A percentile compares a stretch with the other conserved stretches of the same genome.
Evolutionary conservation across 2,888 invertebrate genomes (phyloP).

Genomic region (Leptinotarsa tumamoca): DNA sequence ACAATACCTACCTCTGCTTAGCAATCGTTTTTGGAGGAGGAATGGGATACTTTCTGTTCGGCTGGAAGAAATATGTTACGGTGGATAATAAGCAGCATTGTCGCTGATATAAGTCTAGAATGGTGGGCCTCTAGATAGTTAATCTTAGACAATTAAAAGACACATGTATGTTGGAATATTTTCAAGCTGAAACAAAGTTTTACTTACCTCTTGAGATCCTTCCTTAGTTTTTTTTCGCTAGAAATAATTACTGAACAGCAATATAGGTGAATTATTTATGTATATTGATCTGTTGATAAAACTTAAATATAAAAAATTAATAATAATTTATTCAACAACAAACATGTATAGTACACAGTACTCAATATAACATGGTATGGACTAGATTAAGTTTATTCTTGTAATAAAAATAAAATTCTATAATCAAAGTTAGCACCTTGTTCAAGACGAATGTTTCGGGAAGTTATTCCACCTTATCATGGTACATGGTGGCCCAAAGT

Average conservation of each 20-base stretch:
- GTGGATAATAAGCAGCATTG: slow-evolving; percentile 97
- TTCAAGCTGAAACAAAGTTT: background rate
- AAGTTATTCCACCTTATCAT: slow-evolving; percentile 36
- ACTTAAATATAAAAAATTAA: slow-evolving; percentile 40
- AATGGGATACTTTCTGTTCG: slow-evolving; percentile 93
- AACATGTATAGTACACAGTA: slow-evolving; percentile 50
- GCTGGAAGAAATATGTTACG: slow-evolving; percentile 94
- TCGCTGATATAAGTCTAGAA: slow-evolving; percentile 71
- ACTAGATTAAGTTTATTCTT: slow-evolving; percentile 52
- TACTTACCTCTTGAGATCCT: background rate
- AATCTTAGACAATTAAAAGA: slow-evolving; percentile 42
- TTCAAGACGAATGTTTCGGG: slow-evolving; percentile 27
- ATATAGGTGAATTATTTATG: background rate
- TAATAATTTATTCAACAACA: slow-evolving; percentile 50
- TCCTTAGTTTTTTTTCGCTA: too few species aligned
- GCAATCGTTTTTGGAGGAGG: slow-evolving; percentile 91
- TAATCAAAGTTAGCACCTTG: slow-evolving; percentile 30
- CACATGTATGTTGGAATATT: slow-evolving; percentile 24
- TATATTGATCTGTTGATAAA: slow-evolving; percentile 30
- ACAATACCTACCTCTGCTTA: slow-evolving; percentile 92
- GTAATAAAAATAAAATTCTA: slow-evolving; percentile 39
- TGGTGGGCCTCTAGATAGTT: slow-evolving; percentile 35
- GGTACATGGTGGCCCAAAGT: too few species aligned
- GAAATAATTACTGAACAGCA: too few species aligned
- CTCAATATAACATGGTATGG: slow-evolving; percentile 49